Percentiles rank a stretch among this genome's conserved stretches.
Evolutionary conservation across 2,113 vertebrate species (phyloP).

Genomic region (Neodon shergylaensis): DNA sequence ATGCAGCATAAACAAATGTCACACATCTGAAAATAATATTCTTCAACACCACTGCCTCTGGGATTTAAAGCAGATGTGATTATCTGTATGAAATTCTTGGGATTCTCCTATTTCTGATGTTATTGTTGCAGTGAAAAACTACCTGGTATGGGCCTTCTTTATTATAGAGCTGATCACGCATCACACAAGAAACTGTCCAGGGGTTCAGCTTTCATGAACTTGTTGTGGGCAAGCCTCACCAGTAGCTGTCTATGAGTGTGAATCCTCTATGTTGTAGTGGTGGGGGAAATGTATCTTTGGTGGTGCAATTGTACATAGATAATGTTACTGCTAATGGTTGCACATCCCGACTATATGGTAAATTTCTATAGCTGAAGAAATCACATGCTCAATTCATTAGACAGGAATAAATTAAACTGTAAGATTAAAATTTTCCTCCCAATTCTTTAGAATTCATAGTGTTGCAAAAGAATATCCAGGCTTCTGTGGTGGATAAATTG

Average conservation of each 20-base stretch:
- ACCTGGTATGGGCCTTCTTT: neutral
- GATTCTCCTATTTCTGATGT: neutral
- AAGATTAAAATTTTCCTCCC: neutral
- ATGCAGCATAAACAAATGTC: too few species aligned
- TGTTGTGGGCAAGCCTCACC: neutral
- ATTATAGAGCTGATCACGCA: neutral
- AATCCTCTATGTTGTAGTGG: too few species aligned
- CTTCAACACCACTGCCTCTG: too few species aligned
- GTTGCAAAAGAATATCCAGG: neutral
- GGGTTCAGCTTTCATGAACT: neutral
- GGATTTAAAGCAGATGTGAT: neutral
- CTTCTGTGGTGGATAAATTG: rapidly evolving
- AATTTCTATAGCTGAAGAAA: neutral
- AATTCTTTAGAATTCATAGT: neutral
- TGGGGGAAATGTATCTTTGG: neutral
- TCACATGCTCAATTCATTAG: neutral
- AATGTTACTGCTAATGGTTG: neutral
- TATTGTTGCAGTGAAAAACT: neutral
- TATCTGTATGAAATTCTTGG: neutral
- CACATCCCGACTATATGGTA: neutral
- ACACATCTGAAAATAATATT: too few species aligned
- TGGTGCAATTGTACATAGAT: neutral
- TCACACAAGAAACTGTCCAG: neutral
- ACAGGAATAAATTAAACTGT: neutral
- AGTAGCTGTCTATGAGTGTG: neutral